Evolutionary conservation across 2,113 vertebrate species (phyloP).

Genomic region (Myotis yumanensis): DNA sequence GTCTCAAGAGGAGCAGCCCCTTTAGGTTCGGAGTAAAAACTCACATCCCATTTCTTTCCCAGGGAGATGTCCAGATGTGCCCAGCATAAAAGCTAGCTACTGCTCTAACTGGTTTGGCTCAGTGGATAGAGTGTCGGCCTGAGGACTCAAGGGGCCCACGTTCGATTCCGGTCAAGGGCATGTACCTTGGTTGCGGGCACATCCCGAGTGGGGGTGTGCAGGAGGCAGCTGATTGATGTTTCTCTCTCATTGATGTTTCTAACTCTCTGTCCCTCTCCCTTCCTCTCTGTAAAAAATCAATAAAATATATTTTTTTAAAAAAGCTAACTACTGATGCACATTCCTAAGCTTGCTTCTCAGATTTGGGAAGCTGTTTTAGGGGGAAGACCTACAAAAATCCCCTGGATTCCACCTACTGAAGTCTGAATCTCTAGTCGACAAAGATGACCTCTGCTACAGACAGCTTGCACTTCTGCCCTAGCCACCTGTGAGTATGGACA

Average conservation of each 20-base stretch:
- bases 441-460: not conserved
- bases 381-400: not conserved
- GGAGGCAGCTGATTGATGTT: too few relatives aligned
- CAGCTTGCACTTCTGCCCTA: not conserved
- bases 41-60: not conserved
- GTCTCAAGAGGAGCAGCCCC: not conserved
- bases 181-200: too few relatives aligned
- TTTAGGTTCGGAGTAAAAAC: not conserved
- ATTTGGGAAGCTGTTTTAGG: not conserved
- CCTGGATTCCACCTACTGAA: not conserved
- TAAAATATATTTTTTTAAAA: not conserved
- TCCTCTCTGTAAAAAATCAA: too few relatives aligned
- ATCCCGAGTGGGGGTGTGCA: too few relatives aligned
- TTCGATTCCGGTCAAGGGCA: too few relatives aligned
- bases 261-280: too few relatives aligned
- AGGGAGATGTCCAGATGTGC: not conserved
- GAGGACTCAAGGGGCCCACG: too few relatives aligned
- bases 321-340: not conserved
- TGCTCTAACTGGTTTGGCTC: too few relatives aligned
- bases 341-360: not conserved
- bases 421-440: not conserved
- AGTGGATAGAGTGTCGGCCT: too few relatives aligned
- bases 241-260: too few relatives aligned
- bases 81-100: not conserved
- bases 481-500: not conserved